phyloP scores from a whole-genome alignment of 2,797 vertebrate genomes.

The Lepilemur ruficaudatus region DNA sequence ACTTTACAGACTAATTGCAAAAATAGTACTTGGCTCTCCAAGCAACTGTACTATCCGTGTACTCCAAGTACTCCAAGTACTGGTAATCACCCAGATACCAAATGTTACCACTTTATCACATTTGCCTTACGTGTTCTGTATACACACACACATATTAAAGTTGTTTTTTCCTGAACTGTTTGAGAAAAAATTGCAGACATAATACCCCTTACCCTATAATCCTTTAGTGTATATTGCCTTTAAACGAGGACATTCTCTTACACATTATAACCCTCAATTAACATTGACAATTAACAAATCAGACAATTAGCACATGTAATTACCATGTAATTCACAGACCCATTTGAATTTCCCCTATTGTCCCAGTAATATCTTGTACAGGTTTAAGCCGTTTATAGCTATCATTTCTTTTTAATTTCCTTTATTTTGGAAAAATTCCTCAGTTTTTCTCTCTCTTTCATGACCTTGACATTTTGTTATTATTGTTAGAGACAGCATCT shows the following conservation, averaged over 20 bases:
- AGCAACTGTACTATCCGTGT: neutral
- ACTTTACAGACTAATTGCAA: neutral
- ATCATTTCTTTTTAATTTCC: neutral
- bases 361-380: neutral
- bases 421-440: conserved; percentile 11
- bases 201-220: neutral
- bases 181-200: neutral
- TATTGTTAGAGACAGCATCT: neutral
- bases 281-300: neutral
- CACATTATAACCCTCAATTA: neutral
- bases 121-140: neutral
- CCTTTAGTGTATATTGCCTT: neutral
- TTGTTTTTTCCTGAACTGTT: neutral
- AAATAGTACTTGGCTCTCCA: neutral
- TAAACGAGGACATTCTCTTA: neutral
- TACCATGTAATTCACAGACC: neutral
- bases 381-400: neutral
- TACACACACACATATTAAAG: neutral
- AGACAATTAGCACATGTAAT: neutral
- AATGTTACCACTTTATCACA: neutral
- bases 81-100: neutral
- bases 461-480: neutral
- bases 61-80: neutral
- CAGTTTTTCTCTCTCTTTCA: neutral
- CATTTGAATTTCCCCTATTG: neutral